Conservation (phyloP, 2,888 invertebrate genomes). For the Antheraea assamensis region DNA sequence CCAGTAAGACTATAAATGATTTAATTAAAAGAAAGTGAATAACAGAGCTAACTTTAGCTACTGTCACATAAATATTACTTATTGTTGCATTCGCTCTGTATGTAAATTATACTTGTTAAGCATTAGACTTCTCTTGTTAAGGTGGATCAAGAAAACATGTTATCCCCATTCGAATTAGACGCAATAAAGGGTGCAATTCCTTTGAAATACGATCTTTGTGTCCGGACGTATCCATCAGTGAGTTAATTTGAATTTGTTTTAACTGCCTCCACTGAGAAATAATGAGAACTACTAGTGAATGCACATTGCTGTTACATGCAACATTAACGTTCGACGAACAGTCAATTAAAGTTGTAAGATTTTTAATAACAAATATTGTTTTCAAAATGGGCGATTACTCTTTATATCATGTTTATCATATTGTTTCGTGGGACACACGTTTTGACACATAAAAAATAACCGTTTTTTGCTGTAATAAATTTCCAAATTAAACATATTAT, state of each 20-base stretch:
- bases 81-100: not conserved
- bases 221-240: slow-evolving; percentile 49
- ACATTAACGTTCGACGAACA: slow-evolving; percentile 15
- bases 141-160: not conserved
- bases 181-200: slow-evolving; percentile 19
- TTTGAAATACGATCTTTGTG: slow-evolving; percentile 18
- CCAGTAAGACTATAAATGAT: not conserved
- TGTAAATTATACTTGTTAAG: slow-evolving; percentile 1
- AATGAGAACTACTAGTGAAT: slow-evolving; percentile 44
- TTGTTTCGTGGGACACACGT: not conserved
- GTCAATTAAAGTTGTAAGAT: not conserved
- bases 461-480: not conserved
- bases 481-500: not conserved
- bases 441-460: not conserved
- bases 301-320: slow-evolving; percentile 35
- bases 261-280: slow-evolving; percentile 46
- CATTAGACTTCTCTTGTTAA: not conserved
- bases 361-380: not conserved
- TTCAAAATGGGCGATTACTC: not conserved
- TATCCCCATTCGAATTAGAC: slow-evolving; percentile 12
- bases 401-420: not conserved
- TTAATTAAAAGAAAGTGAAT: not conserved
- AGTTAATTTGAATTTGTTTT: slow-evolving; percentile 72
- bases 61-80: not conserved
- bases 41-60: not conserved